Evolutionary conservation across 2,113 vertebrate species (phyloP).

Genomic region (Macroglossus sobrinus): DNA sequence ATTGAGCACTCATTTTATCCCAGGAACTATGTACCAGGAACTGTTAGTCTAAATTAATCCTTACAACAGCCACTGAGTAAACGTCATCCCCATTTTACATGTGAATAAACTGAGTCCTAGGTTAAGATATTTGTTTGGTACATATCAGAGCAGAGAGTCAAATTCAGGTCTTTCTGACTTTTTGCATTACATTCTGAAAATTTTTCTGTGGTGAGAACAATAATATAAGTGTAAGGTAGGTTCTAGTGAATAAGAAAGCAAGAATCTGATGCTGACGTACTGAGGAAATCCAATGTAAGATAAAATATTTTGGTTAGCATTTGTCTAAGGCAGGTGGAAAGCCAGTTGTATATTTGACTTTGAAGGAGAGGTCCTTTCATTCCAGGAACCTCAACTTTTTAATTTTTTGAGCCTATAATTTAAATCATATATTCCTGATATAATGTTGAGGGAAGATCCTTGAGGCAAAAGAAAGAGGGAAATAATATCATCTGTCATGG

Average conservation of each 20-base stretch:
- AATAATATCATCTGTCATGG: slow-evolving; percentile 42
- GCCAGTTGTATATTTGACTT: slow-evolving; percentile 30
- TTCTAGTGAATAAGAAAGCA: slow-evolving; percentile 62
- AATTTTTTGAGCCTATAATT: slow-evolving; percentile 40
- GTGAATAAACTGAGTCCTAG: background rate
- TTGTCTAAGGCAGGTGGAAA: slow-evolving; percentile 52
- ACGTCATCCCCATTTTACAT: background rate
- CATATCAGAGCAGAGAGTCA: background rate
- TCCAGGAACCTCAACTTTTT: slow-evolving; percentile 26
- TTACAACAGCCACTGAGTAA: background rate
- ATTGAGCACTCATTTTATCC: background rate
- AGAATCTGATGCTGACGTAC: slow-evolving; percentile 39
- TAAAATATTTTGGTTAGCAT: slow-evolving; percentile 52
- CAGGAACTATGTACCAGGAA: background rate
- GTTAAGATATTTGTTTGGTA: background rate
- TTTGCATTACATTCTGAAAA: background rate
- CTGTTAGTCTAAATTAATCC: background rate
- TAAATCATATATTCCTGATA: slow-evolving; percentile 52
- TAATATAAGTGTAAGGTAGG: background rate
- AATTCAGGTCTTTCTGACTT: slow-evolving; percentile 17
- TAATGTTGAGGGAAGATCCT: slow-evolving; percentile 28
- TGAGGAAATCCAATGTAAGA: slow-evolving; percentile 40
- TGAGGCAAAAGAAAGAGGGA: slow-evolving; percentile 46
- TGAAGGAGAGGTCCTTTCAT: slow-evolving; percentile 32
- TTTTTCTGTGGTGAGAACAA: slow-evolving; percentile 6